These are phyloP conservation scores for Desmophyllum pertusum DNA, from an alignment of 92 coral and sea anemone species.

Conservation along the genomic window DNA sequence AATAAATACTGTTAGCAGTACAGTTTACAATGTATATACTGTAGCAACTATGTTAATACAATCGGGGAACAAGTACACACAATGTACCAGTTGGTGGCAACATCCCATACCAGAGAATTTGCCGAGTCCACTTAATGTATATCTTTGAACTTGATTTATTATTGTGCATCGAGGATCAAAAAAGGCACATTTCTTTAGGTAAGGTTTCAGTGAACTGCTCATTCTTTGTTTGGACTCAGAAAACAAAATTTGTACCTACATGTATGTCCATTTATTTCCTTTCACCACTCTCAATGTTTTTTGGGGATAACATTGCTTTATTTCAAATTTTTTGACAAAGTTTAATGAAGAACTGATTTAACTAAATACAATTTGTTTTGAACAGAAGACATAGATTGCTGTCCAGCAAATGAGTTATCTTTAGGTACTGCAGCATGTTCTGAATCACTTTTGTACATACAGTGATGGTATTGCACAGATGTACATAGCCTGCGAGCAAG, in stretches of 20 bases:
- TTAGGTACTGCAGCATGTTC: background rate
- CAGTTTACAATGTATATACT: too few species aligned
- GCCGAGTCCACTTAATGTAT: too few species aligned
- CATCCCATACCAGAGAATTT: too few species aligned
- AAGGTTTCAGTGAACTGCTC: too few species aligned
- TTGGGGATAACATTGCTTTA: too few species aligned
- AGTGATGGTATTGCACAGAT: background rate
- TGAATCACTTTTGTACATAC: background rate
- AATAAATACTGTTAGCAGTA: background rate
- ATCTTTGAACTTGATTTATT: too few species aligned
- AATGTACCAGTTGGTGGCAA: too few species aligned
- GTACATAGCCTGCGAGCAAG: too few species aligned
- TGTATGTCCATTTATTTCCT: too few species aligned
- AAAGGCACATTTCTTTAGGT: too few species aligned
- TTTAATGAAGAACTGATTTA: background rate
- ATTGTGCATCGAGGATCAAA: background rate
- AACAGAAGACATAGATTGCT: background rate
- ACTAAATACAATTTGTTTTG: background rate
- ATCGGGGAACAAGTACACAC: background rate
- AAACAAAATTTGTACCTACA: background rate
- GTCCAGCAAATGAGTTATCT: background rate
- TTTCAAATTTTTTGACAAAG: background rate
- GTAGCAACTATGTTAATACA: background rate
- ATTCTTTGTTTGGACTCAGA: too few species aligned
- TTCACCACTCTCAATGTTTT: too few species aligned